Evolutionary conservation across 2,797 vertebrate species (phyloP).

Genomic region (Poecilia gillii): DNA sequence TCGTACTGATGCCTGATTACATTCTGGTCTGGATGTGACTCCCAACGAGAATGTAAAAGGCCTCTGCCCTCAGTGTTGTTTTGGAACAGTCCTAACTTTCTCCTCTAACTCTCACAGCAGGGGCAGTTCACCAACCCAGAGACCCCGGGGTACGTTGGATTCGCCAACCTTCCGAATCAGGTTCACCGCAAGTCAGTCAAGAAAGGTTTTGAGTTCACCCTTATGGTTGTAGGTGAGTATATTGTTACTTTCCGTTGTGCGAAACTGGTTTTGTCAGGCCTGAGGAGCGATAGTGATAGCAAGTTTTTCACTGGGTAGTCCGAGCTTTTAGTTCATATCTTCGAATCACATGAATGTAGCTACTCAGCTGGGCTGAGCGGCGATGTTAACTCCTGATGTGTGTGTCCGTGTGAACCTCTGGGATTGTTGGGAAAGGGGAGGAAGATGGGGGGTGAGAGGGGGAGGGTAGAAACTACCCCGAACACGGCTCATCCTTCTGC

Average conservation of each 20-base stretch:
- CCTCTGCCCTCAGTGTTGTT: neutral
- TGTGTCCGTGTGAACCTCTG: conserved; percentile 58
- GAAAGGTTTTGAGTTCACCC: conserved; percentile 98
- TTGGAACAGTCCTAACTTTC: neutral
- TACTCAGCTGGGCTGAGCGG: conserved; percentile 54
- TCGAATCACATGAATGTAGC: conserved; percentile 12
- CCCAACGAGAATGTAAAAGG: neutral
- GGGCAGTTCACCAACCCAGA: conserved; percentile 96
- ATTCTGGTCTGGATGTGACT: neutral
- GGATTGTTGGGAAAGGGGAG: conserved; percentile 31
- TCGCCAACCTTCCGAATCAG: conserved; percentile 98
- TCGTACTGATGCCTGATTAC: neutral
- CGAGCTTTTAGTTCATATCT: neutral
- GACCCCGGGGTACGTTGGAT: conserved; percentile 97
- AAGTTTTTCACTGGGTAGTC: neutral
- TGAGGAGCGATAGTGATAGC: conserved; percentile 26
- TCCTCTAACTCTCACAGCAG: conserved; percentile 59
- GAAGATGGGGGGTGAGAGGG: neutral
- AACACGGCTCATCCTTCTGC: conserved; percentile 65
- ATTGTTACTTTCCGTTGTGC: neutral
- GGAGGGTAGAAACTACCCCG: conserved; percentile 52
- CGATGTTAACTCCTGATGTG: conserved; percentile 42
- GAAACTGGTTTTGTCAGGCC: neutral
- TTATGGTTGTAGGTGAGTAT: conserved; percentile 98
- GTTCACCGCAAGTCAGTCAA: conserved; percentile 99